phyloP scores from a whole-genome alignment of 1,140 invertebrate species.

The Asbolus verrucosus region DNA sequence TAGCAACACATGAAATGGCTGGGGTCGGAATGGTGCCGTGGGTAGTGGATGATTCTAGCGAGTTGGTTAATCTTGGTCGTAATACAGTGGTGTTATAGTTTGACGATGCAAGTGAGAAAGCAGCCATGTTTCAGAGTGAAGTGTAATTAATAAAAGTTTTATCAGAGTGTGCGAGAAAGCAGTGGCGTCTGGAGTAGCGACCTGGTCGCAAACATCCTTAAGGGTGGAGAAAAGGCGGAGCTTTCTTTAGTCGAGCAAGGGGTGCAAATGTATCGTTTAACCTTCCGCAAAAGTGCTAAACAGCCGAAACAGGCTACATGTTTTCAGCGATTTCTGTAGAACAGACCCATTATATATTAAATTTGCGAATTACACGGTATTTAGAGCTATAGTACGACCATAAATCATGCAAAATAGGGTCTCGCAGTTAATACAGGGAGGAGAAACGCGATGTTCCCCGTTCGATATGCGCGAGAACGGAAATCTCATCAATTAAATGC shows the following conservation, averaged over 20 bases:
- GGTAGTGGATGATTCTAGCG: too few relatives aligned
- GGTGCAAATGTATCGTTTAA: conserved; percentile 55
- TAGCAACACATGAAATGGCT: too few relatives aligned
- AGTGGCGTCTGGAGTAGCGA: conserved; percentile 41
- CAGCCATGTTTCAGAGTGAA: conserved; percentile 48
- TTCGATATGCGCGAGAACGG: conserved; percentile 42
- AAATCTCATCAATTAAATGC: conserved; percentile 39
- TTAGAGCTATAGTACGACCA: conserved; percentile 62
- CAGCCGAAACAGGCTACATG: conserved; percentile 53
- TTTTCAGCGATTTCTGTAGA: conserved; percentile 61
- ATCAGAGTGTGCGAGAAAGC: conserved; percentile 25
- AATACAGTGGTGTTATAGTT: background rate
- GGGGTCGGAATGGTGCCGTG: too few relatives aligned
- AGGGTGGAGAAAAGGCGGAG: conserved; percentile 55
- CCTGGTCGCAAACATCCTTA: conserved; percentile 49
- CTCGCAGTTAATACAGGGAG: conserved; percentile 62
- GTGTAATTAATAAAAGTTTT: conserved; percentile 50
- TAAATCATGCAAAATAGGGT: conserved; percentile 64
- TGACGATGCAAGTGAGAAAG: conserved; percentile 4
- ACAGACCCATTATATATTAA: conserved; percentile 63
- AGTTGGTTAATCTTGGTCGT: background rate
- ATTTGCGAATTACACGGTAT: conserved; percentile 65
- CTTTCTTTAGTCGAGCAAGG: conserved; percentile 49
- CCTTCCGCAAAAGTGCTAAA: conserved; percentile 56
- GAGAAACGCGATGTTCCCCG: conserved; percentile 38